Evolutionary conservation across 2,113 vertebrate species (phyloP).

Genomic region (Quiscalus mexicanus): DNA sequence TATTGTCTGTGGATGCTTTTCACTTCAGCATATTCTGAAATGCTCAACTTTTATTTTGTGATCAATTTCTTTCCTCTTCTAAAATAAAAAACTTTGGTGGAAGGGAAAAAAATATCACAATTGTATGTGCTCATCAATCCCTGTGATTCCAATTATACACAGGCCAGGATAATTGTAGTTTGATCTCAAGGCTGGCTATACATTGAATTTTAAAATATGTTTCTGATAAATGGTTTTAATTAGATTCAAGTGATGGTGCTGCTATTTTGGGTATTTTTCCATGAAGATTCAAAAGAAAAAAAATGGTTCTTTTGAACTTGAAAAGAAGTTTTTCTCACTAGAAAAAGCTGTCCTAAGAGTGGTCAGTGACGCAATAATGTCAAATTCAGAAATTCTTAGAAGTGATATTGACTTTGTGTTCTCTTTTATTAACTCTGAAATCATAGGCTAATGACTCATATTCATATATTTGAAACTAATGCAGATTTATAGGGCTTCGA

Average conservation of each 20-base stretch:
- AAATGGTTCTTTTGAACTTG: not conserved
- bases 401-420: not conserved
- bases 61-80: not conserved
- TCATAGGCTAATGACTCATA: slow-evolving; percentile 49
- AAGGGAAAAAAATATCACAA: not conserved
- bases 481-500: slow-evolving; percentile 67
- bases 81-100: slow-evolving; percentile 2
- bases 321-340: not conserved
- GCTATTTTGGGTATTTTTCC: slow-evolving; percentile 17
- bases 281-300: not conserved
- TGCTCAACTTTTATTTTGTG: not conserved
- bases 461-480: slow-evolving; percentile 64
- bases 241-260: slow-evolving; percentile 18
- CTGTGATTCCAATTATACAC: slow-evolving; percentile 29
- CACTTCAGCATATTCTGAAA: not conserved
- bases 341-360: not conserved
- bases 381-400: not conserved
- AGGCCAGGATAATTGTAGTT: slow-evolving; percentile 38
- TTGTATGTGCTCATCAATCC: slow-evolving; percentile 18
- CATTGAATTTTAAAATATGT: slow-evolving; percentile 45
- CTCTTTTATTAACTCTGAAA: slow-evolving; percentile 47
- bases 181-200: slow-evolving; percentile 25
- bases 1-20: not conserved
- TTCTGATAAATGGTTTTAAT: slow-evolving; percentile 59
- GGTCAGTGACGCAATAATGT: not conserved